Percentiles rank a stretch among this genome's conserved stretches.
These are phyloP conservation scores for Scolopax rusticola DNA, from an alignment of 2,797 vertebrate genomes.

Conservation along the genomic window DNA sequence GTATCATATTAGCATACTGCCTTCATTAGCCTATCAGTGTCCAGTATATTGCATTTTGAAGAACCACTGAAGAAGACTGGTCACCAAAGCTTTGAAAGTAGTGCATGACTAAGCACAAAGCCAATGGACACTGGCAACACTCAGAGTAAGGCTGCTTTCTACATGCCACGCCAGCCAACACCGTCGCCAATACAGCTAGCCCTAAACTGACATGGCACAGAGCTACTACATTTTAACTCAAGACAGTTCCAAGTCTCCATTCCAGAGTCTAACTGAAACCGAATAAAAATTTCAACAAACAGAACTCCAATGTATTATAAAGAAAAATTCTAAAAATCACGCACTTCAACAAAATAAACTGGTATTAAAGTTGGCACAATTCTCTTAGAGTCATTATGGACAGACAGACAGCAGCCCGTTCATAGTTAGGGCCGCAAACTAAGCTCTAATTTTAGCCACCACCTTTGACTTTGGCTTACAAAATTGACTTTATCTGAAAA, in stretches of 20 bases:
- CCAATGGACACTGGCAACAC: neutral
- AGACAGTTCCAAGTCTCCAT: neutral
- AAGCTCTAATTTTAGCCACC: slow-evolving; percentile 16
- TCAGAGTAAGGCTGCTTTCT: neutral
- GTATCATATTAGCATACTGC: neutral
- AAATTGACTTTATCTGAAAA: slow-evolving; percentile 47
- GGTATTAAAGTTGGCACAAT: slow-evolving; percentile 12
- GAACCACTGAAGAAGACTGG: neutral
- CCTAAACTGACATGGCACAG: neutral
- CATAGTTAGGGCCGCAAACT: neutral
- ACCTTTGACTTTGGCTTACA: neutral
- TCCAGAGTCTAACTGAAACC: neutral
- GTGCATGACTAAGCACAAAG: accelerated
- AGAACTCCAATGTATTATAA: neutral
- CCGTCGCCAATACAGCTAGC: neutral
- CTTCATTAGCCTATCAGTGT: neutral
- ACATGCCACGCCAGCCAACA: accelerated
- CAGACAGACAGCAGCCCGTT: neutral
- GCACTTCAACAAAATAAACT: slow-evolving; percentile 9
- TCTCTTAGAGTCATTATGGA: neutral
- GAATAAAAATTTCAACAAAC: neutral
- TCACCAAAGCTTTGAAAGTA: neutral
- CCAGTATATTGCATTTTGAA: neutral
- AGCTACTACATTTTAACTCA: neutral
- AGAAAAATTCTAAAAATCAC: neutral